phyloP scores from a whole-genome alignment of 2,113 vertebrate species.

The Scartelaos histophorus region DNA sequence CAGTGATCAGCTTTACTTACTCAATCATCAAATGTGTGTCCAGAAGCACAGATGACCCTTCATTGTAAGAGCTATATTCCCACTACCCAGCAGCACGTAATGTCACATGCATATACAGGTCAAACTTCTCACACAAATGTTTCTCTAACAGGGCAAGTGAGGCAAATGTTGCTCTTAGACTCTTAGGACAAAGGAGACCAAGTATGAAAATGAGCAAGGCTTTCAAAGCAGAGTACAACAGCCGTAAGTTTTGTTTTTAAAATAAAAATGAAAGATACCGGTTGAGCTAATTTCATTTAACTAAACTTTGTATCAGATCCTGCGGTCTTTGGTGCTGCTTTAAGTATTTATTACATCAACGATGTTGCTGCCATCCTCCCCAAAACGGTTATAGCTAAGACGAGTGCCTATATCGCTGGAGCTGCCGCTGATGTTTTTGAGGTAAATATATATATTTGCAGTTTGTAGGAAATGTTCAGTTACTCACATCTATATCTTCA shows the following conservation, averaged over 20 bases:
- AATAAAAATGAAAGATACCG: neutral
- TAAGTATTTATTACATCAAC: constrained; percentile 79
- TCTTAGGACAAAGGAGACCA: constrained; percentile 75
- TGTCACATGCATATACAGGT: neutral
- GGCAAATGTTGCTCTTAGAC: constrained; percentile 80
- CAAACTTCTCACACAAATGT: neutral
- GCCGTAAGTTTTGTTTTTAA: constrained; percentile 68
- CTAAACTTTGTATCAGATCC: constrained; percentile 57
- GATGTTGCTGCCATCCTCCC: constrained; percentile 79
- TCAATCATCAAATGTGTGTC: constrained; percentile 83
- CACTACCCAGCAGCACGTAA: neutral
- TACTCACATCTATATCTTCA: constrained; percentile 16
- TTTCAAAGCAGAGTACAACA: constrained; percentile 59
- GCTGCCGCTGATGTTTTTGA: constrained; percentile 81
- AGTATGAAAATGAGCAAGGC: constrained; percentile 80
- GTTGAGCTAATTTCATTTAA: constrained; percentile 3
- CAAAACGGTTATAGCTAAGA: constrained; percentile 75
- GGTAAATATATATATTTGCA: constrained; percentile 57
- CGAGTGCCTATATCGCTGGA: constrained; percentile 75
- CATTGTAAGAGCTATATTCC: constrained; percentile 75
- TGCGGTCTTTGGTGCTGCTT: constrained; percentile 80
- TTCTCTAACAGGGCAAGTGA: constrained; percentile 76
- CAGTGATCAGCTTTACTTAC: constrained; percentile 83
- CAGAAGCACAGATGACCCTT: constrained; percentile 62
- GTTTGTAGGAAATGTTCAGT: neutral